Base-by-base conservation (phyloP, 2,797 vertebrate species). In the Hydrophis major region DNA sequence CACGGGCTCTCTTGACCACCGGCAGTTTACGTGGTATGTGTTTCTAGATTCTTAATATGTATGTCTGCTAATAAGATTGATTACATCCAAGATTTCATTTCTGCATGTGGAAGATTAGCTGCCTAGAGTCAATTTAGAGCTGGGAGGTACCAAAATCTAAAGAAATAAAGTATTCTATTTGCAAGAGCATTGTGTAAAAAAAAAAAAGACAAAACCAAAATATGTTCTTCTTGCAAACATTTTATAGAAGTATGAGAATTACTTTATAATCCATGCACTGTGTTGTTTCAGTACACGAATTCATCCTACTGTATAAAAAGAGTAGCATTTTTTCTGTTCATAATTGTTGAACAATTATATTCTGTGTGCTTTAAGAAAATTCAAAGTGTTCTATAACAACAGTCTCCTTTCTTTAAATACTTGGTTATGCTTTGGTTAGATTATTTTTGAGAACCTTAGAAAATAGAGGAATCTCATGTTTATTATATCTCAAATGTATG, bases 1-100 rank as follows among this genome's bases (percentile, higher is more conserved):
- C 99, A 92, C 98, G 99, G 94, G 99, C 99, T 86, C 98, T 99
- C 94, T 98, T 99, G 97, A 99, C 99, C 96, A 99, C 99, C 90
- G 98, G 99, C 97, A 99, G 99, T 97, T 98, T 99, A 96, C 99
- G 99, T 94, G 99, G 99, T 99, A 98, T 97, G 96, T 95, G 95
- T 95, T 95, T 96, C 95, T 95, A 94, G 95, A 95, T 96, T 96
- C 96, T 96, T 97, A 93, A 96, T 96, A 90, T 96, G 92, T 96
- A 95, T 96, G 74, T 83, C 95, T 96, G 42, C 50, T 97, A 95
- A 96, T 94, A 95, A 97, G 95, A 93, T 87, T 94, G 55, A 28
- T 90, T 90, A 25, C 57, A 56, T 89, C 88, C 57, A 63, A 89
- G 86, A 59, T 78, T 90, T 74, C 11, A 37, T 6, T 90, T 88